Percentiles rank a stretch among this genome's conserved stretches.
These are phyloP conservation scores for Bergia sp. DNA, from an alignment of 92 coral and sea anemone genomes.

Conservation along the genomic window DNA sequence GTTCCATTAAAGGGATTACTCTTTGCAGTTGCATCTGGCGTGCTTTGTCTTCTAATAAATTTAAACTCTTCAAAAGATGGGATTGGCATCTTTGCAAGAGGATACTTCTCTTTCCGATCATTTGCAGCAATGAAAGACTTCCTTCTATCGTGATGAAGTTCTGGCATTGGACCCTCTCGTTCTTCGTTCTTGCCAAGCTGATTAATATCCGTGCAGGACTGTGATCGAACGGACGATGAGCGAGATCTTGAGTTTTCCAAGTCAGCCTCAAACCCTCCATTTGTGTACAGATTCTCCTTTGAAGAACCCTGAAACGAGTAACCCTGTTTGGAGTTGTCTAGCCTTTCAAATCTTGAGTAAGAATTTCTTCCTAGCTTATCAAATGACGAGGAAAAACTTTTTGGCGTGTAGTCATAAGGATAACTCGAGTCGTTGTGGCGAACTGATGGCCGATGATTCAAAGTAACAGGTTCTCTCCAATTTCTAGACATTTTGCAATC, in stretches of 20 bases:
- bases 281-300: not conserved
- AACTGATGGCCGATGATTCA: not conserved
- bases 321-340: not conserved
- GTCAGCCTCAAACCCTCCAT: not conserved
- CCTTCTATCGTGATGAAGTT: constrained; percentile 34
- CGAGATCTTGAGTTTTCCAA: not conserved
- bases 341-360: not conserved
- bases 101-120: constrained; percentile 59
- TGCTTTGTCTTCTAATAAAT: constrained; percentile 47
- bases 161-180: not conserved
- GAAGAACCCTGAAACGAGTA: not conserved
- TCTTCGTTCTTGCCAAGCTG: constrained; percentile 19
- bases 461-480: not conserved
- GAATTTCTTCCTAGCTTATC: not conserved
- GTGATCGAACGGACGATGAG: constrained; percentile 25
- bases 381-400: not conserved
- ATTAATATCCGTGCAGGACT: constrained; percentile 22
- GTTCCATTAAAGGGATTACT: not conserved
- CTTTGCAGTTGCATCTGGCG: constrained; percentile 5
- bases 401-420: not conserved
- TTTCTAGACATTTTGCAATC: not conserved
- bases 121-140: constrained; percentile 25
- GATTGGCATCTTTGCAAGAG: constrained; percentile 76
- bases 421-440: not conserved
- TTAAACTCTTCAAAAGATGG: constrained; percentile 93